These are phyloP conservation scores for Brachirus orientalis DNA, from an alignment of 2,113 vertebrate species.

Conservation along the genomic window DNA sequence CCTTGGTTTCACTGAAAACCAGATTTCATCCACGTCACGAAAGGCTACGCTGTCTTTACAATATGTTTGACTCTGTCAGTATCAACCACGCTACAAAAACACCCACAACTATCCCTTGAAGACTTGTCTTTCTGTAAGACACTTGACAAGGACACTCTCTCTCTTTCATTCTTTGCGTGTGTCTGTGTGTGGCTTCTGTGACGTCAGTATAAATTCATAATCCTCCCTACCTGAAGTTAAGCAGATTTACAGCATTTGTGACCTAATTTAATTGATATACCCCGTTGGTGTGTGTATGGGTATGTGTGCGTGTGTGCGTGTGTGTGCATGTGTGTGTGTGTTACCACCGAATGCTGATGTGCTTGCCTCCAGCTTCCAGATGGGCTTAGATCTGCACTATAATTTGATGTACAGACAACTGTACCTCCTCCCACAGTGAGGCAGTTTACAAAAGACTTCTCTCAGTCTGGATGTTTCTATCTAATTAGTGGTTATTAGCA, in stretches of 20 bases:
- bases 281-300: not conserved
- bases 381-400: conserved; percentile 59
- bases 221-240: conserved; percentile 20
- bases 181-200: no score
- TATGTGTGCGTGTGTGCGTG: not conserved
- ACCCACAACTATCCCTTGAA: no score
- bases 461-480: conserved; percentile 64
- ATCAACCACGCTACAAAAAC: no score
- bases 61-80: no score
- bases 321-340: no score
- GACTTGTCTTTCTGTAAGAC: no score
- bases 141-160: no score
- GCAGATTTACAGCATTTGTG: conserved; percentile 23
- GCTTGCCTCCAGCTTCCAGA: conserved; percentile 43
- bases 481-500: conserved; percentile 79
- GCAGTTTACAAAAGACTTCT: conserved; percentile 47
- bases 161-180: no score
- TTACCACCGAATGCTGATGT: not conserved
- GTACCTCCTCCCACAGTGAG: conserved; percentile 33
- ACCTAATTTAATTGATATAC: conserved; percentile 21
- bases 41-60: no score
- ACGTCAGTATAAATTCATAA: not conserved
- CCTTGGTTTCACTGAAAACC: no score
- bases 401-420: conserved; percentile 64
- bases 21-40: no score